These are phyloP conservation scores for Mormyrops attenuatus DNA, from an alignment of 2,797 vertebrate species.

Conservation along the genomic window DNA sequence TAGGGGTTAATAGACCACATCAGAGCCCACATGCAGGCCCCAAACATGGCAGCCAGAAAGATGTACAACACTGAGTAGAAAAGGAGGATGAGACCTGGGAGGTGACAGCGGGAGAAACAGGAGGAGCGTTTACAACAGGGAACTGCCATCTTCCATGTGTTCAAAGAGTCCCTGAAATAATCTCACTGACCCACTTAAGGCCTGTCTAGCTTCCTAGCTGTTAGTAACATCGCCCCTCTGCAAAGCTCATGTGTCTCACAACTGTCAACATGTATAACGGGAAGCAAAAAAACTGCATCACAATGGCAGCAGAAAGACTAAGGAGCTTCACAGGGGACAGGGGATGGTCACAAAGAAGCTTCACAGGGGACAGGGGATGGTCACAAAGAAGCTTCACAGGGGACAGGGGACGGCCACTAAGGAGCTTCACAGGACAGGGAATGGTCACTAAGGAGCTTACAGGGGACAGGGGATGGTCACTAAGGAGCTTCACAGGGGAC, in stretches of 20 bases:
- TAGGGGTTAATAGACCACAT: constrained; percentile 91
- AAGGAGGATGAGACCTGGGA: constrained; percentile 81
- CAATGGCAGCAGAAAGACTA: not conserved
- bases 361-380: too few relatives aligned
- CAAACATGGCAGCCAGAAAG: constrained; percentile 91
- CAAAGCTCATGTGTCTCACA: not conserved
- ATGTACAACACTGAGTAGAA: constrained; percentile 87
- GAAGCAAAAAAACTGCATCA: not conserved
- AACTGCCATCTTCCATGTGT: not conserved
- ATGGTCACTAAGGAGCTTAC: not conserved
- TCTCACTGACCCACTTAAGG: not conserved
- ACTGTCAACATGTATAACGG: not conserved
- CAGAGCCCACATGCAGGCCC: constrained; percentile 81
- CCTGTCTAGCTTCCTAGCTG: not conserved
- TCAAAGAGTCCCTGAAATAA: not conserved
- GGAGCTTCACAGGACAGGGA: not conserved
- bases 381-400: not conserved
- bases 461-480: not conserved
- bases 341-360: too few relatives aligned
- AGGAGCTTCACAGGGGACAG: not conserved
- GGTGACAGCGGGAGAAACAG: constrained; percentile 26
- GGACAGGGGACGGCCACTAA: too few relatives aligned
- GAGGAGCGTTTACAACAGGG: not conserved
- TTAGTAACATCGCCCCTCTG: not conserved
- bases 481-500: not conserved